These are phyloP conservation scores for Cynocephalus volans DNA, from an alignment of 2,113 vertebrate species.

Conservation along the genomic window DNA sequence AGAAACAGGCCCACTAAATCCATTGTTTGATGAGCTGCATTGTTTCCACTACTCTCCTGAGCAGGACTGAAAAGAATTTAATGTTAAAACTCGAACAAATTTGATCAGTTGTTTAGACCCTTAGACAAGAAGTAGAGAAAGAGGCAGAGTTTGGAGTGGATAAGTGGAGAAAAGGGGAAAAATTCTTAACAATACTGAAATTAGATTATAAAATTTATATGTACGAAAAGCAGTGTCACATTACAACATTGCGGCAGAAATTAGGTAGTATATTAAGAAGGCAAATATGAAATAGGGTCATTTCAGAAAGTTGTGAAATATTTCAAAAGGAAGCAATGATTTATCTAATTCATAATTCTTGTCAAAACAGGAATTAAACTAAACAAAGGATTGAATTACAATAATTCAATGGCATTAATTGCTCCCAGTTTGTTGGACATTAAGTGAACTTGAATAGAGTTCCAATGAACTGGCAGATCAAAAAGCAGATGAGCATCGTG, in stretches of 20 bases:
- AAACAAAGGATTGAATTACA: neutral
- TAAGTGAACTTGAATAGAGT: neutral
- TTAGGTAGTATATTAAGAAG: neutral
- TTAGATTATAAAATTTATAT: conserved; percentile 2
- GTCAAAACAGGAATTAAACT: neutral
- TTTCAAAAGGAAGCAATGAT: neutral
- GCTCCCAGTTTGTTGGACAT: neutral
- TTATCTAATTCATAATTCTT: neutral
- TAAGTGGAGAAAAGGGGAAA: neutral
- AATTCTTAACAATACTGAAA: neutral
- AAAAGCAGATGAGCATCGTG: neutral
- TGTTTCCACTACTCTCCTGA: neutral
- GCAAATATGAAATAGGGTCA: neutral
- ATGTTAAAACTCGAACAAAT: neutral
- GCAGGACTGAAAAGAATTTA: neutral
- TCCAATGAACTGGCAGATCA: neutral
- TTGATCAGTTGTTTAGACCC: neutral
- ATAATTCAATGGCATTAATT: neutral
- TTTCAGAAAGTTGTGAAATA: neutral
- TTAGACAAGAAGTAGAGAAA: neutral
- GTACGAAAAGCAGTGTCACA: neutral
- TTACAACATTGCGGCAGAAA: neutral
- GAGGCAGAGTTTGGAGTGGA: neutral
- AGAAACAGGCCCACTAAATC: neutral
- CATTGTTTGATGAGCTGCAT: neutral